Conservation (phyloP, 2,113 vertebrate species). For the Formicarius rufipectus region DNA sequence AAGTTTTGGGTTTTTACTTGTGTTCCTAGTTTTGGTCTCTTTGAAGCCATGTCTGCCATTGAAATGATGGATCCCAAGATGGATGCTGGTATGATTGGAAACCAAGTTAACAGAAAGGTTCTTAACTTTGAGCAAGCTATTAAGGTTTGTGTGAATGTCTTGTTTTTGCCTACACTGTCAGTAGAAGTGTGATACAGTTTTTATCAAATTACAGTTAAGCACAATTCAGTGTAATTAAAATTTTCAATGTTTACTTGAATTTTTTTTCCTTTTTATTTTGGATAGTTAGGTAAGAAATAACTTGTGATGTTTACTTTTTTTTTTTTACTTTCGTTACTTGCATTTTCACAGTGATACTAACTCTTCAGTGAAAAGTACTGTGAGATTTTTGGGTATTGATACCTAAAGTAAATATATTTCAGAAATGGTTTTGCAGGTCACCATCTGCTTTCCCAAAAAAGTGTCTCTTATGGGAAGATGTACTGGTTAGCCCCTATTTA, state of each 20-base stretch:
- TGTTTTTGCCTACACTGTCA: neutral
- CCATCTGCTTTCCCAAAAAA: neutral
- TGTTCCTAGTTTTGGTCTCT: slow-evolving; percentile 89
- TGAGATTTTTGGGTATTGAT: neutral
- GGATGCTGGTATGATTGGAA: slow-evolving; percentile 99
- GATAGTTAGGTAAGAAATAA: neutral
- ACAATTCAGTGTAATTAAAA: neutral
- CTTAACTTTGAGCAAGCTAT: slow-evolving; percentile 98
- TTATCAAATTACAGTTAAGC: neutral
- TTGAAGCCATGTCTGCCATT: slow-evolving; percentile 99
- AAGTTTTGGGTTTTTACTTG: neutral
- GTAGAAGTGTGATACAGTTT: neutral
- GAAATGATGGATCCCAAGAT: slow-evolving; percentile 99
- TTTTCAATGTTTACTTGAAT: neutral
- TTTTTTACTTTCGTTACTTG: neutral
- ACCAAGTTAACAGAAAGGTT: slow-evolving; percentile 98
- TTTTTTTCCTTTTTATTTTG: neutral
- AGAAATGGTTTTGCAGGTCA: neutral
- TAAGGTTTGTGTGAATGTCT: slow-evolving; percentile 78
- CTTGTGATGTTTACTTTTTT: neutral
- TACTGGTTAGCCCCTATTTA: neutral
- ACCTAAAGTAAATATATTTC: neutral
- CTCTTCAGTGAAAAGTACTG: neutral
- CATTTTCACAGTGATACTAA: neutral
- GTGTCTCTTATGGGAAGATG: neutral